Conservation (phyloP, 2,113 vertebrate genomes). For the Sceloporus tristichus region DNA sequence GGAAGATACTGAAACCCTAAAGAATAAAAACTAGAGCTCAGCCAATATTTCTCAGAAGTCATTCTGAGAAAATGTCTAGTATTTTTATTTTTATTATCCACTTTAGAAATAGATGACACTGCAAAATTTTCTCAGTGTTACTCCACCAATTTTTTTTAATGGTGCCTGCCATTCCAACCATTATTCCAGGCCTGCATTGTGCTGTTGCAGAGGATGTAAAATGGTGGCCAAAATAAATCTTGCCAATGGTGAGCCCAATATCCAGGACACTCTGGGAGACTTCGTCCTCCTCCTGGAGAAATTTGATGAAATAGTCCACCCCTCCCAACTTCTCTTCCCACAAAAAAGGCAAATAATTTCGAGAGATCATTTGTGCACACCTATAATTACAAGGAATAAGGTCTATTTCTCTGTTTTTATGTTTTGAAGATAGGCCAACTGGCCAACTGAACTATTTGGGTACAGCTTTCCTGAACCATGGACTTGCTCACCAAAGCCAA, state of each 20-base stretch:
- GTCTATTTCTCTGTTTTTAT: neutral
- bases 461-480: neutral
- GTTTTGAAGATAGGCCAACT: constrained; percentile 19
- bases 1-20: neutral
- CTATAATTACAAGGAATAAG: neutral
- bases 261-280: neutral
- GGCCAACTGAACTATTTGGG: neutral
- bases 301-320: too few species aligned
- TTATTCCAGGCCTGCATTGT: neutral
- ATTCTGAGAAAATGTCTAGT: neutral
- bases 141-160: too few species aligned
- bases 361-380: neutral
- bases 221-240: neutral
- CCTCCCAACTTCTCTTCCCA: too few species aligned
- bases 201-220: neutral
- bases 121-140: neutral
- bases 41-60: neutral
- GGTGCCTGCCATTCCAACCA: too few species aligned
- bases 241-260: neutral
- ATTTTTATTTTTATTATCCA: neutral
- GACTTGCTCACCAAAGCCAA: constrained; percentile 37
- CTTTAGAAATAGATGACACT: neutral
- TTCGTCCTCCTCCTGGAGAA: neutral
- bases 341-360: neutral
- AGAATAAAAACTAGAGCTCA: neutral